Base-by-base conservation (phyloP, 2,888 invertebrate genomes). In the Tenthredo amoena region DNA sequence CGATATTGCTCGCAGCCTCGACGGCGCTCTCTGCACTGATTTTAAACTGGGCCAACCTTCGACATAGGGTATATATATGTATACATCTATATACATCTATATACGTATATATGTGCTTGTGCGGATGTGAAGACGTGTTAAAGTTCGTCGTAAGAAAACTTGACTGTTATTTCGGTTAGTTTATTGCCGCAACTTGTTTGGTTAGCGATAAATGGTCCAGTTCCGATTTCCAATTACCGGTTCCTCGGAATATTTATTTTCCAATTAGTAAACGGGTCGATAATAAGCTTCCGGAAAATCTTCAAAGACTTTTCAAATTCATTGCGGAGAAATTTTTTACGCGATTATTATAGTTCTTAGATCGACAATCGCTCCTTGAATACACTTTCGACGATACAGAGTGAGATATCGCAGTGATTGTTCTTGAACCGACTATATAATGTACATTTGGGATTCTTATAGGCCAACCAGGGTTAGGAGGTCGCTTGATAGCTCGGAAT, bases 1-100 rank as follows among this genome's bases (percentile, higher is more conserved):
- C 72, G 43, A 74, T 43, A 74, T 74, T 74, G 40, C 72, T 43
- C 43, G 43, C 72, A 74, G 72, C 72, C 72, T 43, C 72, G 40
- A 43, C 72, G 72, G 21, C 43, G 72, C 72, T 74, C 18, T 74
- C 40, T 74, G 72, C 40, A 43, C 40, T 74, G 72, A 74, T 74
- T 74, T 43, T 26, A 43, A 74, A 74, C 72, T 74, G 40, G 72
- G 72, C 72, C 72, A 43, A 74, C 40, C 72, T 18, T 43, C 21
- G 34, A 15, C 68, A 4, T 7, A 68, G 26, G 12, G 12, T 47
- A 47, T 43, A 43, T 43, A 43, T 43, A 12, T 43, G 2, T 26
- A 12, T 12, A 12, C 10, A 9, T 6, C 0, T 18, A n/a, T 10
- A 10, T 12, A 3, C 7, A 26, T 58, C 3, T 58, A 21, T 21